Conservation (phyloP, 2,113 vertebrate genomes). For the Silurus glanis region DNA sequence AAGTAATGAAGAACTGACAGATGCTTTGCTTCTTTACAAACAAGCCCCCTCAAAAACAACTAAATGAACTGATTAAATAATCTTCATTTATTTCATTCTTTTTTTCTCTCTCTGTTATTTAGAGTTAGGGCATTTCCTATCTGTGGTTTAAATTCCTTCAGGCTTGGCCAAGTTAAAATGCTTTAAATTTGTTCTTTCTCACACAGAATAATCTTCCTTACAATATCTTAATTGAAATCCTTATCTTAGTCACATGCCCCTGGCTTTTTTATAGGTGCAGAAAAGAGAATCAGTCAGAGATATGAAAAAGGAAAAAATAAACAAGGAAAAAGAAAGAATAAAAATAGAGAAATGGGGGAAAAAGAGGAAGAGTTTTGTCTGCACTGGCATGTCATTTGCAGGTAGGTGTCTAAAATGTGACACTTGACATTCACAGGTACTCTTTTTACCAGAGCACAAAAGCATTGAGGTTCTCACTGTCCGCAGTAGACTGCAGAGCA, state of each 20-base stretch:
- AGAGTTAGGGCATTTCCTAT: not conserved
- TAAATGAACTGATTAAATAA: not conserved
- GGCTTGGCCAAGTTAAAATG: conserved; percentile 6
- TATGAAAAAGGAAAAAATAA: conserved; percentile 1
- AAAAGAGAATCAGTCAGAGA: conserved; percentile 12
- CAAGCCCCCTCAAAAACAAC: no score
- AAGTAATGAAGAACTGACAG: no score
- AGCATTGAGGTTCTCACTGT: conserved; percentile 59
- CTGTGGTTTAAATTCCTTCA: conserved; percentile 1
- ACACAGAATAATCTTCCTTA: conserved; percentile 7
- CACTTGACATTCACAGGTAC: conserved; percentile 71
- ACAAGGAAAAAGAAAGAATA: not conserved
- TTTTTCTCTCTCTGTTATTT: not conserved
- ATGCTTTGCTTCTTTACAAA: no score
- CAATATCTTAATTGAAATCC: conserved; percentile 68
- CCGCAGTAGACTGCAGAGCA: conserved; percentile 50
- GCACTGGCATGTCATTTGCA: conserved; percentile 62
- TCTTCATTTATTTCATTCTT: not conserved
- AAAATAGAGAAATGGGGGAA: conserved; percentile 12
- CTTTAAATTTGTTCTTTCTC: not conserved
- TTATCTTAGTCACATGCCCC: conserved; percentile 19
- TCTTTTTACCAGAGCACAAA: conserved; percentile 59
- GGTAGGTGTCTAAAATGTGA: conserved; percentile 68
- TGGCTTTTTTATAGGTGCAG: conserved; percentile 31
- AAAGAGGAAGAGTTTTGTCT: conserved; percentile 28